These are phyloP conservation scores for Alouatta caraya DNA, from an alignment of 2,797 vertebrate species.

Conservation along the genomic window DNA sequence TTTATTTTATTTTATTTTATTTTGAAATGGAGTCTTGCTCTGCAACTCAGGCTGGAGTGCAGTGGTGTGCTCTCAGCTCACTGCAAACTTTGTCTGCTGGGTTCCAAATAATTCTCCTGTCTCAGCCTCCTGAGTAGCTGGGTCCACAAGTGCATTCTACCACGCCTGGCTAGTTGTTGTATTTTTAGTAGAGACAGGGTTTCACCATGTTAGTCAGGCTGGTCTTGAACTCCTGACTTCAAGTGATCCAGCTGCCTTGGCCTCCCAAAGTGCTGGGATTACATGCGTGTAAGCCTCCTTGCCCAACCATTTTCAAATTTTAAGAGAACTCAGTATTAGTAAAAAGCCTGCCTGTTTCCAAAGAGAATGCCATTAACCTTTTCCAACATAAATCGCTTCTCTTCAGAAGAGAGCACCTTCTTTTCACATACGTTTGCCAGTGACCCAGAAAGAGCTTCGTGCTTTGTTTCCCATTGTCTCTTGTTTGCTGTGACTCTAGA, in stretches of 20 bases:
- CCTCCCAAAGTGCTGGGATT: not conserved
- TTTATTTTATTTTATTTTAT: not conserved
- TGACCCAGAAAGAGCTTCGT: not conserved
- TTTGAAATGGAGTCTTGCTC: too few relatives aligned
- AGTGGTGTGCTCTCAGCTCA: not conserved
- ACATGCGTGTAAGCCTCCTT: not conserved
- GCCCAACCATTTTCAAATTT: not conserved
- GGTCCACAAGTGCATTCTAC: fast-evolving
- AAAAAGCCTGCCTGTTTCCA: not conserved
- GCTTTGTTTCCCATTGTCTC: not conserved
- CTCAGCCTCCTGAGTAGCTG: not conserved
- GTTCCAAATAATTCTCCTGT: not conserved
- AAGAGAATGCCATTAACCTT: not conserved
- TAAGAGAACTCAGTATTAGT: not conserved
- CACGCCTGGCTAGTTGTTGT: not conserved
- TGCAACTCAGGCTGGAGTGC: too few relatives aligned
- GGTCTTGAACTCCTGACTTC: not conserved
- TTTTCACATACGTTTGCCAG: not conserved
- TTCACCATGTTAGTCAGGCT: not conserved
- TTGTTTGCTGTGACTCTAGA: not conserved
- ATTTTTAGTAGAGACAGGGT: not conserved
- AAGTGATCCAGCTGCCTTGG: fast-evolving
- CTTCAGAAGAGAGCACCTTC: not conserved
- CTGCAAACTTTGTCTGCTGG: not conserved
- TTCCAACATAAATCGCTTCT: not conserved